phyloP scores from a whole-genome alignment of 53 echinoderm and acorn worm genomes.

The Astropecten irregularis region DNA sequence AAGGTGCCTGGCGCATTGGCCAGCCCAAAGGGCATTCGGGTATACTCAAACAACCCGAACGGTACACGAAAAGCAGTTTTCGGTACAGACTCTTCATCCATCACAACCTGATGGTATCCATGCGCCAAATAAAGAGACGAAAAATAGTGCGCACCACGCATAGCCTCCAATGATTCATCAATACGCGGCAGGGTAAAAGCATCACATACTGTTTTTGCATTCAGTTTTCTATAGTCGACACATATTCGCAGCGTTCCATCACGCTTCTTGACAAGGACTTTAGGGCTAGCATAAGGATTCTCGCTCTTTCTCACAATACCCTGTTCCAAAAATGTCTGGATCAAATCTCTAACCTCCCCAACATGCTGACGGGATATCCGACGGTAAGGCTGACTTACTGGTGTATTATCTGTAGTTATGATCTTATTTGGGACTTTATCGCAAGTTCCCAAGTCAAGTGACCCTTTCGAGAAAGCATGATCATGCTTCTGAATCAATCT shows the following conservation, averaged over 20 bases:
- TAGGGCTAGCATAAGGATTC: not conserved
- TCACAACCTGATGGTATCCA: constrained; percentile 11
- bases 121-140: not conserved
- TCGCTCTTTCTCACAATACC: not conserved
- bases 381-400: not conserved
- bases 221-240: not conserved
- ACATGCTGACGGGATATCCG: not conserved
- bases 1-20: no score
- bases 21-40: no score
- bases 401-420: not conserved
- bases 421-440: not conserved
- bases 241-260: not conserved
- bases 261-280: not conserved
- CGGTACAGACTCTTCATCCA: not conserved
- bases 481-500: not conserved
- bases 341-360: not conserved
- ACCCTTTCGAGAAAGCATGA: not conserved
- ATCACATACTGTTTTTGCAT: no score
- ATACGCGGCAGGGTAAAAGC: not conserved
- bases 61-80: no score
- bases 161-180: not conserved
- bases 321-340: not conserved
- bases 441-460: not conserved
- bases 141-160: constrained; percentile 22
- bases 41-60: no score